These are phyloP conservation scores for Archips xylosteana DNA, from an alignment of 2,888 invertebrate species.

Conservation along the genomic window DNA sequence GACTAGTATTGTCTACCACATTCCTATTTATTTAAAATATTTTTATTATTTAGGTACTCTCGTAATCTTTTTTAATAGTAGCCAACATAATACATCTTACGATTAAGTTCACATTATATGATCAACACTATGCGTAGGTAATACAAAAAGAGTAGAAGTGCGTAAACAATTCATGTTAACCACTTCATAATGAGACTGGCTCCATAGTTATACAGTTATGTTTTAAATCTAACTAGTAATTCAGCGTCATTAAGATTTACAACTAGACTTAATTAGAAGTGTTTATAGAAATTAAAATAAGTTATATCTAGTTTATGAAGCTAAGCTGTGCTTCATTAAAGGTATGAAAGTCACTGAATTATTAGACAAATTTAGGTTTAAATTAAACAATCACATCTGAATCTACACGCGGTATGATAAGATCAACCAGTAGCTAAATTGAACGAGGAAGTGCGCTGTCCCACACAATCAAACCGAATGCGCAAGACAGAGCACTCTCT, in stretches of 20 bases:
- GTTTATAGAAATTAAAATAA: not conserved
- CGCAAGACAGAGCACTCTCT: not conserved
- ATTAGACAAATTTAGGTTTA: constrained; percentile 8
- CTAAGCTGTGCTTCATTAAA: constrained; percentile 7
- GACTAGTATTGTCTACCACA: too few relatives aligned
- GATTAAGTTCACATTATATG: constrained; percentile 14
- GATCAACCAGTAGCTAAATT: not conserved
- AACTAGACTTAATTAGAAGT: not conserved
- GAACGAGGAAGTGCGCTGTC: too few relatives aligned
- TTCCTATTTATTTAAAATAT: not conserved
- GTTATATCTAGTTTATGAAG: not conserved
- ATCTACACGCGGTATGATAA: not conserved
- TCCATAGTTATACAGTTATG: constrained; percentile 18
- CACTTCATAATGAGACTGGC: constrained; percentile 17
- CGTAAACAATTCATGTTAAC: not conserved
- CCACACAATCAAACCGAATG: too few relatives aligned
- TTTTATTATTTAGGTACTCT: not conserved
- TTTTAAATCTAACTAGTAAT: constrained; percentile 14
- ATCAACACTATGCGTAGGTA: constrained; percentile 21
- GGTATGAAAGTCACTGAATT: constrained; percentile 6
- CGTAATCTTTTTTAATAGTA: constrained; percentile 8
- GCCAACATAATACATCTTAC: constrained; percentile 5
- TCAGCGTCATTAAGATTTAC: constrained; percentile 1
- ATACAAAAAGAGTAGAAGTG: constrained; percentile 11
- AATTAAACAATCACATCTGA: not conserved